A percentile compares a stretch with the other conserved stretches of the same genome.
Conservation (phyloP, 2,888 invertebrate genomes). For the Taphrorychus bicolor region DNA sequence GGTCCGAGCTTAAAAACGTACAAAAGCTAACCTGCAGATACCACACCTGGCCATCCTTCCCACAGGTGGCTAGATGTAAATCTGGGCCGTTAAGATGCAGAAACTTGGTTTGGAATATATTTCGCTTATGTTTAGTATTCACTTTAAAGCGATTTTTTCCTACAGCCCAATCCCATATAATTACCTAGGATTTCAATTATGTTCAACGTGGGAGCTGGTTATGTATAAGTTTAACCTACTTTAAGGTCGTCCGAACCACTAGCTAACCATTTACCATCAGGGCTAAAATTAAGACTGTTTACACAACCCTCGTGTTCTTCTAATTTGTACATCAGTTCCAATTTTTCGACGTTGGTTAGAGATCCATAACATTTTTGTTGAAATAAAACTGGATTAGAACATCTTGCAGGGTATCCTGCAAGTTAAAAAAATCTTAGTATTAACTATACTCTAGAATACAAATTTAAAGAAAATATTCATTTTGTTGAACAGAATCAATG, state of each 20-base stretch:
- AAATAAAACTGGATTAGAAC: conserved; percentile 49
- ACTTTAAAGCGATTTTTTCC: conserved; percentile 71
- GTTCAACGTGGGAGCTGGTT: background rate
- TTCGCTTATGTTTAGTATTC: conserved; percentile 83
- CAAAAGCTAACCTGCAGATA: conserved; percentile 38
- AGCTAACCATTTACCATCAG: conserved; percentile 76
- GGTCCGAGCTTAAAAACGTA: too few species aligned
- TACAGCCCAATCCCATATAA: conserved; percentile 91
- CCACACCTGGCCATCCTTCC: conserved; percentile 86
- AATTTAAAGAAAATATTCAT: too few species aligned
- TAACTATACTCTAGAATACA: too few species aligned
- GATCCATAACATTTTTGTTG: conserved; percentile 78
- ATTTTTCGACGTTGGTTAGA: conserved; percentile 79
- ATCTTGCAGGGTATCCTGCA: conserved; percentile 56
- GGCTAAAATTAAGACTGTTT: conserved; percentile 90
- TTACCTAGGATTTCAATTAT: conserved; percentile 60
- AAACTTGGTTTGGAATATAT: conserved; percentile 93
- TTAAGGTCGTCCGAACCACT: conserved; percentile 92
- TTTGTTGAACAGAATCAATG: too few species aligned
- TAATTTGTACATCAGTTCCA: conserved; percentile 79
- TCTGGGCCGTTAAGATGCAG: conserved; percentile 76
- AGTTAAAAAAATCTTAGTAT: background rate
- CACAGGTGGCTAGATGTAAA: conserved; percentile 85
- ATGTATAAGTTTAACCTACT: conserved; percentile 11
- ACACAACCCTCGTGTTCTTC: conserved; percentile 89